phyloP scores from a whole-genome alignment of 2,113 vertebrate genomes.

The Mola mola region DNA sequence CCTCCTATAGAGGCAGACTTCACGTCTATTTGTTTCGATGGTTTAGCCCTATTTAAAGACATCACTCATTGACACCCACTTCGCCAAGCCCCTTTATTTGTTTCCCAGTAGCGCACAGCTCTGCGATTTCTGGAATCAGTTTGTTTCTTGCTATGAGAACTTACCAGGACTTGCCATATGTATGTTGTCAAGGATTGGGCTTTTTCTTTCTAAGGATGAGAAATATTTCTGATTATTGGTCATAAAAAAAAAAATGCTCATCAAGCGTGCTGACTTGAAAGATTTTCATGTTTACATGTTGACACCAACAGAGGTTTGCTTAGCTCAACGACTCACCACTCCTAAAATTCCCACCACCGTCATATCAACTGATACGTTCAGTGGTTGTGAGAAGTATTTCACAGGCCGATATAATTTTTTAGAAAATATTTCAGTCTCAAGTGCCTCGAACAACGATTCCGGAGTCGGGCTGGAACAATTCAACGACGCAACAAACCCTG shows the following conservation, averaged over 20 bases:
- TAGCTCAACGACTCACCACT: constrained; percentile 47
- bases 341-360: constrained; percentile 50
- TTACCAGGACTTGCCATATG: background rate
- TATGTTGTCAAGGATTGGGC: background rate
- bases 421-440: constrained; percentile 35
- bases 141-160: too few relatives aligned
- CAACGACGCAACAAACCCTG: constrained; percentile 24
- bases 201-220: background rate
- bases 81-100: too few relatives aligned
- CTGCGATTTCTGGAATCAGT: too few relatives aligned
- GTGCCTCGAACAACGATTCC: constrained; percentile 15
- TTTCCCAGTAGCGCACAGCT: too few relatives aligned
- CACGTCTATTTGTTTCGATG: too few relatives aligned
- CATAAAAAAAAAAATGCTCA: too few relatives aligned
- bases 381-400: background rate
- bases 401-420: constrained; percentile 26
- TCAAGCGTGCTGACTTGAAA: too few relatives aligned
- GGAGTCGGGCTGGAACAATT: constrained; percentile 55
- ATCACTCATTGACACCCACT: too few relatives aligned
- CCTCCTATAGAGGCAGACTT: too few relatives aligned
- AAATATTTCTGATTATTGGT: background rate
- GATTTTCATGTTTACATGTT: background rate
- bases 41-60: too few relatives aligned
- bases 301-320: background rate
- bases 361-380: constrained; percentile 22